Percentiles rank a stretch among this genome's conserved stretches.
Conservation (phyloP, 1,140 invertebrate genomes). For the Halesus radiatus region DNA sequence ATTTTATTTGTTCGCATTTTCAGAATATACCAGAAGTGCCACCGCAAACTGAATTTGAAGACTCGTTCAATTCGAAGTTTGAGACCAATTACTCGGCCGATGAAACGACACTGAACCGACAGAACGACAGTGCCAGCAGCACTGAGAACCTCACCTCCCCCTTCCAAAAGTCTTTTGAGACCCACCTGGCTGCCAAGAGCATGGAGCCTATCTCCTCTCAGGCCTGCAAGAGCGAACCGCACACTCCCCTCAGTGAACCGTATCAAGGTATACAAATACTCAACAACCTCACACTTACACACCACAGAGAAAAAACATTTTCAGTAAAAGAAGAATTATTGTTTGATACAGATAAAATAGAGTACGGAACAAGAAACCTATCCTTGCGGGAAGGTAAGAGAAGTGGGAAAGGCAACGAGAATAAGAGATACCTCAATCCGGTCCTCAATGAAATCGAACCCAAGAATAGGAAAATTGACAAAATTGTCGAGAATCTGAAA, state of each 20-base stretch:
- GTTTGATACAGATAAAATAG: constrained; percentile 44
- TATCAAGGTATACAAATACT: constrained; percentile 51
- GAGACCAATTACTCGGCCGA: constrained; percentile 49
- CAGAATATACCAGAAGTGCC: constrained; percentile 56
- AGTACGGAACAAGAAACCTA: constrained; percentile 12
- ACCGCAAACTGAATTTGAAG: constrained; percentile 50
- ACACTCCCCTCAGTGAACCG: constrained; percentile 40
- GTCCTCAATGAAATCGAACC: constrained; percentile 53
- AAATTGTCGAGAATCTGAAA: constrained; percentile 55
- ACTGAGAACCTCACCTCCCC: constrained; percentile 48
- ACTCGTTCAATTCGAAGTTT: constrained; percentile 50
- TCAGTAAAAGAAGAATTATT: constrained; percentile 50
- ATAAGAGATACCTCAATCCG: constrained; percentile 52
- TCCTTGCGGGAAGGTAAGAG: constrained; percentile 36
- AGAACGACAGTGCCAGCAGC: constrained; percentile 51
- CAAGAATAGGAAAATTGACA: constrained; percentile 56
- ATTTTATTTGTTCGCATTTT: constrained; percentile 17
- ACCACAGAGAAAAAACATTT: constrained; percentile 38
- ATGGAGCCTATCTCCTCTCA: neutral
- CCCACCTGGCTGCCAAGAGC: constrained; percentile 42
- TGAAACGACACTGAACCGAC: constrained; percentile 51
- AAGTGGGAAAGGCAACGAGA: constrained; percentile 39
- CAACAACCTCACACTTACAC: constrained; percentile 43
- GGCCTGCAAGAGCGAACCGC: constrained; percentile 16
- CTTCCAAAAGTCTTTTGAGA: constrained; percentile 53